phyloP scores from a whole-genome alignment of 2,888 invertebrate genomes.

The Synergus itoensis region DNA sequence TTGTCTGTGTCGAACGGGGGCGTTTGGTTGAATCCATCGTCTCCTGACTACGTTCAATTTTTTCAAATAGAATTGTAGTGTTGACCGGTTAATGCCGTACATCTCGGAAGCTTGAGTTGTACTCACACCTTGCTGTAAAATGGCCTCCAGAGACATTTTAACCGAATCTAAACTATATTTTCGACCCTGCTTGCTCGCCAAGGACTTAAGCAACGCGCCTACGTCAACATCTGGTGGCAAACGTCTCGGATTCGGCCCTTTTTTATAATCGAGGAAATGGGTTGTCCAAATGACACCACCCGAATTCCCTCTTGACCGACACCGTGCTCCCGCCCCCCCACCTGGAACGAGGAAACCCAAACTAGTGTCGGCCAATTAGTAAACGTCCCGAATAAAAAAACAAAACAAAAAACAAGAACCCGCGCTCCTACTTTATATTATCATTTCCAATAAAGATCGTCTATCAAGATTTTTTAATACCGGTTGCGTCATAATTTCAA shows the following conservation, averaged over 20 bases:
- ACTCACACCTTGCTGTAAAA: conserved; percentile 79
- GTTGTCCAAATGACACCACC: conserved; percentile 71
- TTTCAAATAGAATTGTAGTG: conserved; percentile 80
- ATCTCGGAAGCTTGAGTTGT: conserved; percentile 79
- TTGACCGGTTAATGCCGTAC: conserved; percentile 80
- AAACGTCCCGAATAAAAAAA: conserved; percentile 62
- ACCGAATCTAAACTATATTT: conserved; percentile 79
- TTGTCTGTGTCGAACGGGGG: conserved; percentile 48
- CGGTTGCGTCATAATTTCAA: too few relatives aligned
- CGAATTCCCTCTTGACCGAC: conserved; percentile 70
- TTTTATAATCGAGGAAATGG: conserved; percentile 75
- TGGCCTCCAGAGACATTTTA: conserved; percentile 79
- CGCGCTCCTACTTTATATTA: not conserved
- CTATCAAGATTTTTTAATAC: not conserved
- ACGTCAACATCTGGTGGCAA: conserved; percentile 71
- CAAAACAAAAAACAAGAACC: conserved; percentile 18
- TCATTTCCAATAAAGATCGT: not conserved
- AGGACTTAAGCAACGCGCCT: conserved; percentile 74
- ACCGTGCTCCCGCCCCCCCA: conserved; percentile 75
- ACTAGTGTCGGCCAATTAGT: conserved; percentile 72
- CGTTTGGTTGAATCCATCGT: conserved; percentile 70
- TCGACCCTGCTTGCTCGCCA: conserved; percentile 75
- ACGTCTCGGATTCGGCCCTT: conserved; percentile 67
- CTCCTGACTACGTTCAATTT: conserved; percentile 79
- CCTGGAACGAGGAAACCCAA: conserved; percentile 78